These are phyloP conservation scores for Drosophila kanekoi DNA, from an alignment of 2,888 invertebrate species.

Conservation along the genomic window DNA sequence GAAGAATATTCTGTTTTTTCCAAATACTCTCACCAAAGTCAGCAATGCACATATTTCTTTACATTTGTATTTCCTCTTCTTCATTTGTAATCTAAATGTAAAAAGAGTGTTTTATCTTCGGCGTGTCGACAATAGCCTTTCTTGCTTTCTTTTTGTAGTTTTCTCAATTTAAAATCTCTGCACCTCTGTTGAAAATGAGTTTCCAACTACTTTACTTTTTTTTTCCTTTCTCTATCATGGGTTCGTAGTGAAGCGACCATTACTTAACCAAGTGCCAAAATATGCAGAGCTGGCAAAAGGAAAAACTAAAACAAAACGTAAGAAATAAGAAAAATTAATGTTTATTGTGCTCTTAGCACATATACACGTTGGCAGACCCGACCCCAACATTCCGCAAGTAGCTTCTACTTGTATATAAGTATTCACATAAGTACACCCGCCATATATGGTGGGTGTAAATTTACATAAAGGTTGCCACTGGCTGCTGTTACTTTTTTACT, in stretches of 20 bases:
- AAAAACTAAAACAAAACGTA: slow-evolving; percentile 38
- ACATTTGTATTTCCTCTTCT: no score
- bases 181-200: slow-evolving; percentile 3
- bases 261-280: slow-evolving; percentile 59
- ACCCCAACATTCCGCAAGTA: slow-evolving; percentile 10
- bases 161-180: neutral
- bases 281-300: slow-evolving; percentile 37
- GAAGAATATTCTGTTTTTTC: no score
- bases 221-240: neutral
- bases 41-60: no score
- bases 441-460: slow-evolving; percentile 60
- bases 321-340: slow-evolving; percentile 70
- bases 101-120: no score
- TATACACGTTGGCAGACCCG: slow-evolving; percentile 54
- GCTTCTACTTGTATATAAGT: slow-evolving; percentile 12
- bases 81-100: no score
- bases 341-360: slow-evolving; percentile 79
- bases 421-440: slow-evolving; percentile 8
- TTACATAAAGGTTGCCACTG: slow-evolving; percentile 70
- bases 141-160: neutral
- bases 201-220: neutral
- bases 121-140: no score
- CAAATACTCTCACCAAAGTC: no score
- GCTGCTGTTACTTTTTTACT: slow-evolving; percentile 46
- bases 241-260: slow-evolving; percentile 29